Percentiles rank a stretch among this genome's conserved stretches.
These are phyloP conservation scores for Lissocephala sabroskyi DNA, from an alignment of 2,888 invertebrate species.

Conservation along the genomic window DNA sequence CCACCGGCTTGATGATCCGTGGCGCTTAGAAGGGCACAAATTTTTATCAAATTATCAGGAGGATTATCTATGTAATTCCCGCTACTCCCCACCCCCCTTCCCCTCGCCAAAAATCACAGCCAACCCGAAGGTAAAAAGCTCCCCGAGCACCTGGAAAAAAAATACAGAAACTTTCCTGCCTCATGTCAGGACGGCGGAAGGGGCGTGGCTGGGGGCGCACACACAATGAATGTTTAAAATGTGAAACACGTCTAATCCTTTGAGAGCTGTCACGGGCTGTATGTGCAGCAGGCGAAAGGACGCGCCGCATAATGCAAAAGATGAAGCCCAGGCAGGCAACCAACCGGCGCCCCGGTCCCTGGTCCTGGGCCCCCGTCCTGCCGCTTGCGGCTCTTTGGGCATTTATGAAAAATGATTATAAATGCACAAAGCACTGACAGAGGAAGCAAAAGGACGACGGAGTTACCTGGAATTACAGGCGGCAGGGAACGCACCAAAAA, in stretches of 20 bases:
- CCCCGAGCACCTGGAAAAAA: no score
- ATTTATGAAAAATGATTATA: conserved; percentile 63
- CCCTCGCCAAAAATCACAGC: no score
- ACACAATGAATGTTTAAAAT: conserved; percentile 47
- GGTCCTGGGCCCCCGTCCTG: background rate
- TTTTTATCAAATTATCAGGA: no score
- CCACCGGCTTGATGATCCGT: no score
- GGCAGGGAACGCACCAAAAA: no score
- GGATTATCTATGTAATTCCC: no score
- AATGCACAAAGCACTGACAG: conserved; percentile 55
- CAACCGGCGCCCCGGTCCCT: background rate
- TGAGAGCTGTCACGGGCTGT: conserved; percentile 67
- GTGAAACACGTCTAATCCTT: conserved; percentile 70
- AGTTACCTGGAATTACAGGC: background rate
- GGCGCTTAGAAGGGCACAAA: no score
- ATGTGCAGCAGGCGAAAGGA: conserved; percentile 11
- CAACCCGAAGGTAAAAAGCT: no score
- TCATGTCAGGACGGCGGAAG: background rate
- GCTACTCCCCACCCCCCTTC: no score
- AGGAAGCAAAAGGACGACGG: background rate
- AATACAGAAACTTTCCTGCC: no score
- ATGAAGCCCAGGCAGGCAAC: background rate
- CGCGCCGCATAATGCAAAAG: conserved; percentile 3
- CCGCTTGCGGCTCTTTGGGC: conserved; percentile 19
- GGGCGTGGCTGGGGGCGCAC: background rate